Conservation (phyloP, 2,888 invertebrate genomes). For the Dorcus hopei region DNA sequence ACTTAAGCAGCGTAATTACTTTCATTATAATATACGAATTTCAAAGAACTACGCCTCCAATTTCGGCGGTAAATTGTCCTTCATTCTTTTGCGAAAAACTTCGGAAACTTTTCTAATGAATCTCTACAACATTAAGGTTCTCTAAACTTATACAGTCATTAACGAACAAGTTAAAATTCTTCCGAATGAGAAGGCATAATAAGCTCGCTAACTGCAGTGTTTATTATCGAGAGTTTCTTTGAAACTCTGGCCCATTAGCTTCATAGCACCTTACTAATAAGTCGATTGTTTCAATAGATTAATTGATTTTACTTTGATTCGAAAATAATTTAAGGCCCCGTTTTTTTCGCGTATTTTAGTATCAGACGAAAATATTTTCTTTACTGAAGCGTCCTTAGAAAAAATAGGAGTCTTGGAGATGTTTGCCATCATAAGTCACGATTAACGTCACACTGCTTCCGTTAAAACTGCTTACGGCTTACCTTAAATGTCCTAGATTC, state of each 20-base stretch:
- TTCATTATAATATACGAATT: no score
- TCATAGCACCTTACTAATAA: slow-evolving; percentile 37
- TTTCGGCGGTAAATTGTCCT: no score
- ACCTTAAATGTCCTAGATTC: slow-evolving; percentile 28
- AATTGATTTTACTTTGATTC: no score
- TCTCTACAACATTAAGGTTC: background rate
- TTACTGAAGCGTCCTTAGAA: background rate
- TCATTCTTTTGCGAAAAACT: no score
- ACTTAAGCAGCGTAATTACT: no score
- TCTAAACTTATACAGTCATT: background rate
- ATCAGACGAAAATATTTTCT: no score
- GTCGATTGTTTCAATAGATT: slow-evolving; percentile 31
- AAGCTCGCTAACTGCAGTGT: slow-evolving; percentile 31
- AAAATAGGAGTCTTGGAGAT: slow-evolving; percentile 17
- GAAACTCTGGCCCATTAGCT: slow-evolving; percentile 37
- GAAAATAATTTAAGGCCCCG: no score
- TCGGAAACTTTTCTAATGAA: no score
- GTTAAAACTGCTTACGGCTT: slow-evolving; percentile 37
- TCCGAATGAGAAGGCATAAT: slow-evolving; percentile 33
- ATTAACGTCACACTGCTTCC: slow-evolving; percentile 43
- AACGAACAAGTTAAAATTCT: background rate
- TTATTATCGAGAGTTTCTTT: slow-evolving; percentile 33
- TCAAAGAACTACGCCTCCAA: no score
- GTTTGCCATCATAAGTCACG: slow-evolving; percentile 44
- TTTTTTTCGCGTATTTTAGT: no score